Conservation (phyloP, 2,113 vertebrate genomes). For the Octodon degus region DNA sequence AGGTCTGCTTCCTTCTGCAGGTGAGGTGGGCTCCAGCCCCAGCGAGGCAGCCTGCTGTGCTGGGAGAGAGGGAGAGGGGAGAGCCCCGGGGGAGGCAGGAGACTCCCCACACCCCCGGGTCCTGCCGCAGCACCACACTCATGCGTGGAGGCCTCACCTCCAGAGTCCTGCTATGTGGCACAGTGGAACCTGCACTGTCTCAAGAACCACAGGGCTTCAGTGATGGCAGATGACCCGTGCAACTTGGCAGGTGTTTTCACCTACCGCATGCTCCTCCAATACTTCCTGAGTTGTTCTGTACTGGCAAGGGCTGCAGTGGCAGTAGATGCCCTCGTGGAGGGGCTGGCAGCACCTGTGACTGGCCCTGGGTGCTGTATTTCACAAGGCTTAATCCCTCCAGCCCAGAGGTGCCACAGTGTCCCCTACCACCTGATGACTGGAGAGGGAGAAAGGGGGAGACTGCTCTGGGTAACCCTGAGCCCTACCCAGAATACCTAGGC, state of each 20-base stretch:
- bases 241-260: background rate
- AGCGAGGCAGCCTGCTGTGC: background rate
- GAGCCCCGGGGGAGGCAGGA: background rate
- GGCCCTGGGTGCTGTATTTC: background rate
- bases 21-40: conserved; percentile 13
- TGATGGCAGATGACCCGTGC: background rate
- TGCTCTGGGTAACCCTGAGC: background rate
- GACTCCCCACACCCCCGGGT: background rate
- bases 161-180: background rate
- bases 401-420: background rate
- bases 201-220: background rate
- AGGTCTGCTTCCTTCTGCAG: conserved; percentile 73
- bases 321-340: background rate
- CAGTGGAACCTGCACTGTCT: no score
- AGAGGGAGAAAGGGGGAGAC: no score
- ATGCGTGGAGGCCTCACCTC: background rate
- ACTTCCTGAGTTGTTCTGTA: background rate
- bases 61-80: background rate
- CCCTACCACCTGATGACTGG: background rate
- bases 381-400: background rate
- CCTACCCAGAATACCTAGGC: background rate
- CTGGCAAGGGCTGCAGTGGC: background rate
- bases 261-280: background rate
- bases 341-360: background rate
- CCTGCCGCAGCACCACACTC: background rate